phyloP scores from a whole-genome alignment of 35 echinoderm and acorn worm genomes.

The Apostichopus japonicus region DNA sequence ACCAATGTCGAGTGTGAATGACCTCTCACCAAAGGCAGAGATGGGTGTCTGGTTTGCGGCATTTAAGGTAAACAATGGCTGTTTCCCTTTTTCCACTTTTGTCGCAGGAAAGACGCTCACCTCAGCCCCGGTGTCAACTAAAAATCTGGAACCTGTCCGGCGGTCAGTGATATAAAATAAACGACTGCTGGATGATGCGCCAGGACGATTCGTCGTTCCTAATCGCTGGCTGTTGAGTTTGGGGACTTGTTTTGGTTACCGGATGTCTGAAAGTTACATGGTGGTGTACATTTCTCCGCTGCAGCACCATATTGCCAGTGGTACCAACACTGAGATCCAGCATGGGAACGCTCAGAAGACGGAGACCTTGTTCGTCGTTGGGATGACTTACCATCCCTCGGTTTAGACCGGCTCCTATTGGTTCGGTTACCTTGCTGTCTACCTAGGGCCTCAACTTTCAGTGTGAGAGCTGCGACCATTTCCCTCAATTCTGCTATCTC shows the following conservation, averaged over 20 bases:
- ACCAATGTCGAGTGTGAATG: too few species aligned
- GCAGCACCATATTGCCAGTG: slow-evolving; percentile 6
- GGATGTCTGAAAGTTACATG: too few species aligned
- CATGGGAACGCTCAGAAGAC: not conserved
- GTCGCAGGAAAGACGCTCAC: slow-evolving; percentile 44
- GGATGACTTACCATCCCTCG: too few species aligned
- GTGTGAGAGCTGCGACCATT: too few species aligned
- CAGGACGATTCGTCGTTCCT: not conserved
- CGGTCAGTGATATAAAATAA: slow-evolving; percentile 15
- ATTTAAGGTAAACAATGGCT: not conserved
- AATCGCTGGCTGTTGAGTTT: slow-evolving; percentile 1
- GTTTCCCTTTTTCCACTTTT: not conserved
- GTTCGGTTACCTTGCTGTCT: too few species aligned
- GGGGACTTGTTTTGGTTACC: too few species aligned
- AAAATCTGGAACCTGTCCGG: not conserved
- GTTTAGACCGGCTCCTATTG: too few species aligned
- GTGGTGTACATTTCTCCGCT: not conserved
- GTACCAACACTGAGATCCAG: slow-evolving; percentile 7
- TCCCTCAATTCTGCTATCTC: too few species aligned
- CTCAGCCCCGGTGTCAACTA: slow-evolving; percentile 43
- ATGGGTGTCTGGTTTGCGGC: not conserved
- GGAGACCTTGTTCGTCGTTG: not conserved
- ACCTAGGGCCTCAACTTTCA: too few species aligned
- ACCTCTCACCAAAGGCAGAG: too few species aligned
- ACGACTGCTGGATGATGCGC: not conserved